Evolutionary conservation across 2,797 vertebrate genomes (phyloP), one percentile per base, ranked within the genome.

Genomic region (Centropyge bicolor): DNA sequence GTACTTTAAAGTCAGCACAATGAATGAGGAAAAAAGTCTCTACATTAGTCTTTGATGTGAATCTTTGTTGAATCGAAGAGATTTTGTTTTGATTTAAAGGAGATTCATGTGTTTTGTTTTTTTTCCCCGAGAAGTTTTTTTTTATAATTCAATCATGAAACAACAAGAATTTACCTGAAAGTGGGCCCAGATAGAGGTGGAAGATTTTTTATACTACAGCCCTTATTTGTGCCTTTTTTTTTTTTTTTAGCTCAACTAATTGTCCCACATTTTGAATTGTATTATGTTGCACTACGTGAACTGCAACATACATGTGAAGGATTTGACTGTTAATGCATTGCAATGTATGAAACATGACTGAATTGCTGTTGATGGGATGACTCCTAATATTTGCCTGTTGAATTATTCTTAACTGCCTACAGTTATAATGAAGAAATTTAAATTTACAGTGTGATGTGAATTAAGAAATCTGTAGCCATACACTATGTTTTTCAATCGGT

Each of bases 311-410:
- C 27, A 11, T 41, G 65, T 86, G 63, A 80, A 74, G 17, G 45
- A 64, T 49, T 43, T 41, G 31, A 79, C 52, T 52, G 65, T 12
- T 66, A 5, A 14, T 41, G 17, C 16, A 46, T 70, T 75, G 43
- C 49, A 22, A 59, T 22, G 8, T 62, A 7, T 83, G 67, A 70
- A n/a, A 72, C 9, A 16, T 43, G 66, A 84, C 62, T 85, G 69
- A 84, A 57, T 45, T 52, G 14, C 67, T 62, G 20, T 70, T 79
- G 43, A 80, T 60, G 31, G 24, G 43, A 76, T 16, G 1, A 4
- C 49, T 55, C 35, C 1, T 36, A 14, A 1, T 22, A 12, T 46
- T 14, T 19, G 14, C 35, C 41, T 36, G 14, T 41, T 24, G 9
- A 73, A 45, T 52, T 51, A 43, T 10, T 66, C 55, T 19, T 38